Base-by-base conservation (phyloP, 2,797 vertebrate species). In the Gymnothorax reevesii region DNA sequence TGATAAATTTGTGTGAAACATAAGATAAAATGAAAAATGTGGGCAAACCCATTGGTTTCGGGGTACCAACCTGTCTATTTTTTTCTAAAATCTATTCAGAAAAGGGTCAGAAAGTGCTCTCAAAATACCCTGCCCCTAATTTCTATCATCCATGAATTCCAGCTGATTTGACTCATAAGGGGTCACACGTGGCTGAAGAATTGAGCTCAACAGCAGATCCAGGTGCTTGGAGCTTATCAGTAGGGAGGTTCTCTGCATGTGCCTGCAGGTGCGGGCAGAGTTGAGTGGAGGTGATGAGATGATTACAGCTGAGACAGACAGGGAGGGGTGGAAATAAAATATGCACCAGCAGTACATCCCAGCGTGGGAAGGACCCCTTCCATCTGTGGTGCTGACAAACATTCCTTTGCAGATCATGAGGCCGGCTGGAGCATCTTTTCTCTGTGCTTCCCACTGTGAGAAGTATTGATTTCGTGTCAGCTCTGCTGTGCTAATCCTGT, bases 311-410 rank as follows among this genome's bases (percentile, higher is more conserved):
- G 82, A 89, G 88, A 89, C 22, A 82, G 69, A 83, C 86, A 83
- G 15, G 79, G 83, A 87, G 88, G 25, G 71, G 84, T 87, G 84
- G 85, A 84, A 49, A 79, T 75, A 71, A 90, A 87, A 83, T 5
- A 1, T 62, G 15, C 88, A 55, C 33, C 88, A 54, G 89, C 87
- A 59, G 89, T 90, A 71, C 84, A 84, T 71, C 60, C 55, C 60
- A 7, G 73, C 27, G 52, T 52, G 15, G 73, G 73, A 52, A 49
- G 13, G 73, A 42, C 73, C 13, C 17, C 33, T 42, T 10, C 71
- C 33, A 75, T 75, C 71, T 27, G 10, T 3, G 73, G 13, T 7
- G 60, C 12, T 13, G 60, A 17, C 7, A 69, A 69, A 25, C 8
- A 25, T 52, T 7, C 20, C 22, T 17, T 3, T 17, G 13, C 52